phyloP scores from a whole-genome alignment of 2,888 invertebrate genomes.

The Tetanocera ferruginea region DNA sequence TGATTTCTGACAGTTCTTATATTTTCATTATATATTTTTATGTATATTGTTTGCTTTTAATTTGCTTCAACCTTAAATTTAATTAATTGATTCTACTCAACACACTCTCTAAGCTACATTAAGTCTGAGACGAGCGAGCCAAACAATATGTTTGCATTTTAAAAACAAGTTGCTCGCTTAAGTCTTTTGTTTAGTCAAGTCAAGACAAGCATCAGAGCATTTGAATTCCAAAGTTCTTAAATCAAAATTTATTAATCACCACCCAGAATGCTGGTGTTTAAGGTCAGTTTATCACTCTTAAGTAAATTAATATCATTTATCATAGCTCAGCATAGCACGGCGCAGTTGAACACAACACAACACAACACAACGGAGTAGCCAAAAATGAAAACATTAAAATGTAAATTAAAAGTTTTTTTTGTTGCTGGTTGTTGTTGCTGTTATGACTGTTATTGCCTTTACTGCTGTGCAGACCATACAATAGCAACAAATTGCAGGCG shows the following conservation, averaged over 20 bases:
- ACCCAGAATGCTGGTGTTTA: not conserved
- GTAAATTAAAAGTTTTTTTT: constrained; percentile 7
- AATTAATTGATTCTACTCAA: too few species aligned
- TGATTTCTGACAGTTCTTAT: too few species aligned
- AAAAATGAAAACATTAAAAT: constrained; percentile 19
- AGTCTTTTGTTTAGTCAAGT: not conserved
- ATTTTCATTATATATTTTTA: too few species aligned
- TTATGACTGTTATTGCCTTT: not conserved
- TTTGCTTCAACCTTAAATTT: too few species aligned
- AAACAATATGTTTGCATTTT: too few species aligned
- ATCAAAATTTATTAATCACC: not conserved
- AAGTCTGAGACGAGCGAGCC: too few species aligned
- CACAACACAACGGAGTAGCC: too few species aligned
- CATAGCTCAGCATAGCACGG: not conserved
- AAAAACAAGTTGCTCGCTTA: not conserved
- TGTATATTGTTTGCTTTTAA: too few species aligned
- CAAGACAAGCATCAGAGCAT: not conserved
- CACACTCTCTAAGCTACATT: too few species aligned
- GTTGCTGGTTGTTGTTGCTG: not conserved
- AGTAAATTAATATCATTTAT: constrained; percentile 8
- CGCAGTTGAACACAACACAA: not conserved
- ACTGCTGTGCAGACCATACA: not conserved
- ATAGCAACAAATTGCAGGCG: constrained; percentile 20
- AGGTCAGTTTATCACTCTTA: not conserved
- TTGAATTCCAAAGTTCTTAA: not conserved